Percentiles rank a stretch among this genome's conserved stretches.
phyloP scores from a whole-genome alignment of 1,140 invertebrate genomes.

The Palaemon carinicauda region DNA sequence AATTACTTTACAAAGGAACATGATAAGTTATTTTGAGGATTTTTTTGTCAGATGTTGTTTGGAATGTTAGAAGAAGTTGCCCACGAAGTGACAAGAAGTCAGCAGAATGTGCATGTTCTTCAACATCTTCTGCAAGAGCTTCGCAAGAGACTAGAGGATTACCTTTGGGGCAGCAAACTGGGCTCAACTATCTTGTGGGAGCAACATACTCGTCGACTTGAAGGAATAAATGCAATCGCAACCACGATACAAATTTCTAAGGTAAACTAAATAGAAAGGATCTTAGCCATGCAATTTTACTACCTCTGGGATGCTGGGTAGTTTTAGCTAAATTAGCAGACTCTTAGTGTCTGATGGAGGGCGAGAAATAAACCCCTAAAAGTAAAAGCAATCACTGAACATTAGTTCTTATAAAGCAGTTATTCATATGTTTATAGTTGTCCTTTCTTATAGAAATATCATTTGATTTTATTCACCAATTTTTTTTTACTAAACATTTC shows the following conservation, averaged over 20 bases:
- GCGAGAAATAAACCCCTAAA: too few species aligned
- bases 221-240: conserved; percentile 83
- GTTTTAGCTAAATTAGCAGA: too few species aligned
- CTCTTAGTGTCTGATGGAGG: too few species aligned
- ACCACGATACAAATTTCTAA: conserved; percentile 41
- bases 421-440: too few species aligned
- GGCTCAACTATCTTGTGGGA: conserved; percentile 90
- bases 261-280: neutral
- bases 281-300: too few species aligned
- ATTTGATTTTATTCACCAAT: too few species aligned
- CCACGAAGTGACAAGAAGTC: conserved; percentile 80
- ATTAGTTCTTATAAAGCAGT: too few species aligned
- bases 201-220: conserved; percentile 83
- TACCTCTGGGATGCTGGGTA: too few species aligned
- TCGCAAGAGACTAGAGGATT: conserved; percentile 72
- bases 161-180: conserved; percentile 86
- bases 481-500: too few species aligned
- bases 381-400: too few species aligned
- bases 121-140: conserved; percentile 80
- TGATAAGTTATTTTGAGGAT: neutral
- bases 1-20: too few species aligned
- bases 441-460: too few species aligned
- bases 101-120: conserved; percentile 86
- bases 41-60: conserved; percentile 64
- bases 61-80: conserved; percentile 94